phyloP scores from a whole-genome alignment of 2,888 invertebrate genomes.

The Callyntrura sp. region DNA sequence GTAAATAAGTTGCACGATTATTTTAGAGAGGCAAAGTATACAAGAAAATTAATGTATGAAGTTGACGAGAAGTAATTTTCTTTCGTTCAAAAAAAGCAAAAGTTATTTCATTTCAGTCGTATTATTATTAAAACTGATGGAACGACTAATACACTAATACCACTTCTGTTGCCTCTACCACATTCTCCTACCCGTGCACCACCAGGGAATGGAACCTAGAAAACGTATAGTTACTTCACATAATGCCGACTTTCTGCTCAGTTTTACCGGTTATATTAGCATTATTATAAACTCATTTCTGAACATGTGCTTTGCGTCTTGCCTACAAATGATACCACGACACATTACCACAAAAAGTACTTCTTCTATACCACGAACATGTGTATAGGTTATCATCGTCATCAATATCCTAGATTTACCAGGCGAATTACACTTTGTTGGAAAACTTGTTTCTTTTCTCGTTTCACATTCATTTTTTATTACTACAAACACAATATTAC shows the following conservation, averaged over 20 bases:
- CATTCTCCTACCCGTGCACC: not conserved
- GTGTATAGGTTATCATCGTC: not conserved
- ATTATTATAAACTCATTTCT: constrained; percentile 29
- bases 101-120: constrained; percentile 41
- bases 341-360: constrained; percentile 30
- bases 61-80: constrained; percentile 52
- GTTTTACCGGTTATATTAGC: constrained; percentile 39
- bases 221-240: not conserved
- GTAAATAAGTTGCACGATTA: constrained; percentile 28
- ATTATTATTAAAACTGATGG: constrained; percentile 47
- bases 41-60: constrained; percentile 37
- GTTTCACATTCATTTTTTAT: constrained; percentile 62
- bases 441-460: constrained; percentile 63
- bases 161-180: not conserved
- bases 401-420: not conserved
- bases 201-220: no score
- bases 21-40: not conserved
- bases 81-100: constrained; percentile 47
- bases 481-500: not conserved
- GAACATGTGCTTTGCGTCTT: constrained; percentile 30
- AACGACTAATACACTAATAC: not conserved
- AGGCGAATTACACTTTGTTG: not conserved
- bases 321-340: constrained; percentile 36
- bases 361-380: not conserved
- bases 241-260: constrained; percentile 24